Conservation (phyloP, 2,113 vertebrate genomes). For the Cyprinus carpio region DNA sequence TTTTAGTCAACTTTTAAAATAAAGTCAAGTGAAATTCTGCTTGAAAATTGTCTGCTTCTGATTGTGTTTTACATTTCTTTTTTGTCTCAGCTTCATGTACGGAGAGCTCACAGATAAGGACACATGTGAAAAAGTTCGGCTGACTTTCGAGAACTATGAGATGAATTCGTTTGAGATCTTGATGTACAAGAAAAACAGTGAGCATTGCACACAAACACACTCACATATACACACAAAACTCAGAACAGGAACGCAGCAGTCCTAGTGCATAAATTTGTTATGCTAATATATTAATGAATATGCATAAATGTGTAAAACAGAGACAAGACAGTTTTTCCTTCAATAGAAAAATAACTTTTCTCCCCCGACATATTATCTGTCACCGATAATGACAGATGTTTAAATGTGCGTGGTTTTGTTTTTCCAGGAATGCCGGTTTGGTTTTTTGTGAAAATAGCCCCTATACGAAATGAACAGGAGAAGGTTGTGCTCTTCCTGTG, state of each 20-base stretch:
- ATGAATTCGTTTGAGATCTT: constrained; percentile 99
- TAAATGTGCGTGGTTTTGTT: constrained; percentile 50
- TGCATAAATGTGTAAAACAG: constrained; percentile 61
- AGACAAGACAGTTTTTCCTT: constrained; percentile 53
- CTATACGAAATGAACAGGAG: constrained; percentile 97
- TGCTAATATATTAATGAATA: constrained; percentile 68
- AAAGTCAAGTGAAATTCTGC: background rate
- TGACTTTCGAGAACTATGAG: constrained; percentile 98
- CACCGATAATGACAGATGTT: background rate
- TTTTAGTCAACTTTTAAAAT: background rate
- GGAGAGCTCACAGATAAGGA: constrained; percentile 99
- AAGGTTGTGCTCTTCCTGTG: constrained; percentile 99
- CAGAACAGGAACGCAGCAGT: background rate
- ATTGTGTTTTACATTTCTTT: constrained; percentile 56
- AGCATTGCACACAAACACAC: constrained; percentile 69
- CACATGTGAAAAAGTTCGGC: constrained; percentile 93
- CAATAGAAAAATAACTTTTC: constrained; percentile 61
- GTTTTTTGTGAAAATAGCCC: constrained; percentile 99
- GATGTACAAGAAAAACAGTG: constrained; percentile 99
- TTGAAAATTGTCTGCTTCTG: background rate
- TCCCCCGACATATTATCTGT: background rate
- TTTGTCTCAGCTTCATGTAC: constrained; percentile 91
- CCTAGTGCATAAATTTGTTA: constrained; percentile 51
- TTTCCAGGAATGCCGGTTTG: constrained; percentile 93
- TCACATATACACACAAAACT: background rate